A percentile compares a stretch with the other conserved stretches of the same genome.
Conservation (phyloP, 2,113 vertebrate genomes). For the Falco punctatus region DNA sequence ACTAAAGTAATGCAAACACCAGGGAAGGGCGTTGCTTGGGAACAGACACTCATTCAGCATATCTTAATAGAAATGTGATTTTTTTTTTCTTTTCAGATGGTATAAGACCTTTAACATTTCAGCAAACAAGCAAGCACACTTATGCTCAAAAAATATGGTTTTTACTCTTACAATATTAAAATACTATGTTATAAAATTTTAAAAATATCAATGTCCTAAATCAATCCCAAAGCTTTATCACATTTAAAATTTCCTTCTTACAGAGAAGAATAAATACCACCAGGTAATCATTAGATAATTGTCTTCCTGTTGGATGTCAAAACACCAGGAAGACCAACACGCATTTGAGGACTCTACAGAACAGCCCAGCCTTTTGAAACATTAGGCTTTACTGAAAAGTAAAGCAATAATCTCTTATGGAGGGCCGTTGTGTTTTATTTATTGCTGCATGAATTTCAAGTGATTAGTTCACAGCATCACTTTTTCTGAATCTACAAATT, state of each 20-base stretch:
- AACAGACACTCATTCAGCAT: constrained; percentile 50
- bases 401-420: not conserved
- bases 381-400: not conserved
- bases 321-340: not conserved
- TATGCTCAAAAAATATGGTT: not conserved
- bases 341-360: not conserved
- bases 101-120: constrained; percentile 20
- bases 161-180: not conserved
- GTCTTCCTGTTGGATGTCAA: not conserved
- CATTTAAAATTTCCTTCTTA: not conserved
- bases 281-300: not conserved
- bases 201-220: not conserved
- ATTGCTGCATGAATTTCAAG: not conserved
- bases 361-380: not conserved
- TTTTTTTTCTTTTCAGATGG: not conserved
- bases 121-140: not conserved
- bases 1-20: constrained; percentile 36
- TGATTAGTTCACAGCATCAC: not conserved
- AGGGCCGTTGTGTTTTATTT: not conserved
- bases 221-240: not conserved
- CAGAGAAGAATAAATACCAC: not conserved
- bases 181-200: not conserved
- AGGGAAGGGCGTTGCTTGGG: constrained; percentile 66
- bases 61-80: constrained; percentile 48
- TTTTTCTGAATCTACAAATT: not conserved